Evolutionary conservation across 1,140 invertebrate species (phyloP).

Genomic region (Heliothis virescens): DNA sequence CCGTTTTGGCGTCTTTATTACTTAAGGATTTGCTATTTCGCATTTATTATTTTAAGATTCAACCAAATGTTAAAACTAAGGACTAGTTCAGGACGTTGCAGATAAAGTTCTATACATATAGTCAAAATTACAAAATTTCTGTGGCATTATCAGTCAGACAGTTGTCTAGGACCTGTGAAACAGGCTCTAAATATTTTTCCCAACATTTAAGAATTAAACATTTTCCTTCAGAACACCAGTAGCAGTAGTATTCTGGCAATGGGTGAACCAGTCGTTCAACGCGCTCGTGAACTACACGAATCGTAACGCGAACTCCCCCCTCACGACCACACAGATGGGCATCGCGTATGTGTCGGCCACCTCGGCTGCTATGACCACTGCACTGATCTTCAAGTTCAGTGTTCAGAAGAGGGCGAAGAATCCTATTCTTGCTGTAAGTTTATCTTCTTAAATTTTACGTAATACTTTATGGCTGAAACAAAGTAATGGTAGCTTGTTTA

Average conservation of each 20-base stretch:
- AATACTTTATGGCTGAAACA: not conserved
- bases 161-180: too few relatives aligned
- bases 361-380: slow-evolving; percentile 96
- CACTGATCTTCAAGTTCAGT: slow-evolving; percentile 92
- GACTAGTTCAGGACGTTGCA: too few relatives aligned
- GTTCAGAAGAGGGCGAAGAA: slow-evolving; percentile 86
- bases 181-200: too few relatives aligned
- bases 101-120: too few relatives aligned
- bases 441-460: not conserved
- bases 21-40: too few relatives aligned
- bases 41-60: too few relatives aligned
- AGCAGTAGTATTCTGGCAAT: slow-evolving; percentile 99
- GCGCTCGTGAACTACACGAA: slow-evolving; percentile 99
- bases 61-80: too few relatives aligned
- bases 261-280: slow-evolving; percentile 99
- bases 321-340: slow-evolving; percentile 93
- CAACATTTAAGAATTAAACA: too few relatives aligned
- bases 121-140: too few relatives aligned
- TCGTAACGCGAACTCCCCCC: slow-evolving; percentile 97
- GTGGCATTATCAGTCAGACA: too few relatives aligned
- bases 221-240: slow-evolving; percentile 91
- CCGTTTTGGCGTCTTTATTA: too few relatives aligned
- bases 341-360: slow-evolving; percentile 97
- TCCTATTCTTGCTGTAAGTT: slow-evolving; percentile 87
- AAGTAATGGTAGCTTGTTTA: not conserved